Evolutionary conservation across 2,113 vertebrate genomes (phyloP).

Genomic region (Ptilorrhoa leucosticta): DNA sequence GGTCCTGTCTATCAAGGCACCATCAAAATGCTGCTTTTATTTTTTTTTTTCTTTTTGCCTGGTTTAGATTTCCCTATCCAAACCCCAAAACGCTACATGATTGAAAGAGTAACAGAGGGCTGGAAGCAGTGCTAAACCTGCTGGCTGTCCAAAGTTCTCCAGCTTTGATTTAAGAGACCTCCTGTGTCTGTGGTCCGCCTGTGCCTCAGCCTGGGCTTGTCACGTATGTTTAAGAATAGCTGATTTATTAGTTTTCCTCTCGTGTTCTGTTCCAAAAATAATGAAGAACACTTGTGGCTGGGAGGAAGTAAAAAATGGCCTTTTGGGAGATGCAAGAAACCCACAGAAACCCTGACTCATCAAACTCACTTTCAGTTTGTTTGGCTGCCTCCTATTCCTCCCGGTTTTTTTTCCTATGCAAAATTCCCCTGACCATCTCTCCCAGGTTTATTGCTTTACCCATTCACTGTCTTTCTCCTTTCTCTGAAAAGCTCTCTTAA

Average conservation of each 20-base stretch:
- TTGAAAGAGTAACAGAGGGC: not conserved
- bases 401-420: fast-evolving
- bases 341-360: constrained; percentile 49
- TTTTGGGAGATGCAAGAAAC: constrained; percentile 2
- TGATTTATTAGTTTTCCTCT: constrained; percentile 33
- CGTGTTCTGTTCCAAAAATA: not conserved
- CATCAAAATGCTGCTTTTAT: not conserved
- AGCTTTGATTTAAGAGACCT: not conserved
- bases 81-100: fast-evolving
- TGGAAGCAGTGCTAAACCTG: not conserved
- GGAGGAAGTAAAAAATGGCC: not conserved
- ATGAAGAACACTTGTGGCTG: not conserved
- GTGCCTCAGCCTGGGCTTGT: not conserved
- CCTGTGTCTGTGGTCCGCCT: not conserved
- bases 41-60: not conserved
- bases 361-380: constrained; percentile 3
- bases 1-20: not conserved
- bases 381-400: not conserved
- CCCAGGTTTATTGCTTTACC: not conserved
- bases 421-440: not conserved
- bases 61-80: not conserved
- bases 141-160: not conserved
- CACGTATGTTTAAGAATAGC: not conserved
- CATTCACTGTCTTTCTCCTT: not conserved
- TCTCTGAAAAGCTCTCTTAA: not conserved